Evolutionary conservation across 2,113 vertebrate genomes (phyloP).

Genomic region (Holacanthus passer): DNA sequence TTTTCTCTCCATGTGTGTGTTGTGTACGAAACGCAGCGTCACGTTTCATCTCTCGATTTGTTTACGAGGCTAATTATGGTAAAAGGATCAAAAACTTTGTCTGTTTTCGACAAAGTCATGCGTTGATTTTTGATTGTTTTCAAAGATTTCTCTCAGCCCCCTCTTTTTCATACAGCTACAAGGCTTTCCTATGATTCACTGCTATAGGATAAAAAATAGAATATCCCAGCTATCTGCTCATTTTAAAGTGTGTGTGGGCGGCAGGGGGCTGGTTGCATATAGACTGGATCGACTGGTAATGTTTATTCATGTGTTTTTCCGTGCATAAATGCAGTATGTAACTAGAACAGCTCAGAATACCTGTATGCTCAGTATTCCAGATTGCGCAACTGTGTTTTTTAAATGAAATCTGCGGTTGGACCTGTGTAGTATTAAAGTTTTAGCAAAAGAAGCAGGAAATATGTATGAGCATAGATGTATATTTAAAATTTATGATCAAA

Average conservation of each 20-base stretch:
- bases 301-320: slow-evolving; percentile 71
- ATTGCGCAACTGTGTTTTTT: background rate
- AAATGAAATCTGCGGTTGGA: background rate
- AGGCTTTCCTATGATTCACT: slow-evolving; percentile 58
- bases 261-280: slow-evolving; percentile 63
- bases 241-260: slow-evolving; percentile 75
- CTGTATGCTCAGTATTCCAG: slow-evolving; percentile 21
- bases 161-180: slow-evolving; percentile 60
- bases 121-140: slow-evolving; percentile 61
- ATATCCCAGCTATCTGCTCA: slow-evolving; percentile 66
- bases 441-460: background rate
- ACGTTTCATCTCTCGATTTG: slow-evolving; percentile 37
- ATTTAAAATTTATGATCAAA: slow-evolving; percentile 9
- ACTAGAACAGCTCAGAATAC: slow-evolving; percentile 34
- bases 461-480: background rate
- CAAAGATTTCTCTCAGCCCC: slow-evolving; percentile 44
- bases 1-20: background rate
- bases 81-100: slow-evolving; percentile 17
- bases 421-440: background rate
- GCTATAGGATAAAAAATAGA: slow-evolving; percentile 66
- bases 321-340: slow-evolving; percentile 52
- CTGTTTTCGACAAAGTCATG: slow-evolving; percentile 24
- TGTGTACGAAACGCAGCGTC: slow-evolving; percentile 1
- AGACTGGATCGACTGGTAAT: slow-evolving; percentile 69
- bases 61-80: slow-evolving; percentile 31